Conservation (phyloP, 92 coral and sea anemone species). For the Umimayanthus kanabou region DNA sequence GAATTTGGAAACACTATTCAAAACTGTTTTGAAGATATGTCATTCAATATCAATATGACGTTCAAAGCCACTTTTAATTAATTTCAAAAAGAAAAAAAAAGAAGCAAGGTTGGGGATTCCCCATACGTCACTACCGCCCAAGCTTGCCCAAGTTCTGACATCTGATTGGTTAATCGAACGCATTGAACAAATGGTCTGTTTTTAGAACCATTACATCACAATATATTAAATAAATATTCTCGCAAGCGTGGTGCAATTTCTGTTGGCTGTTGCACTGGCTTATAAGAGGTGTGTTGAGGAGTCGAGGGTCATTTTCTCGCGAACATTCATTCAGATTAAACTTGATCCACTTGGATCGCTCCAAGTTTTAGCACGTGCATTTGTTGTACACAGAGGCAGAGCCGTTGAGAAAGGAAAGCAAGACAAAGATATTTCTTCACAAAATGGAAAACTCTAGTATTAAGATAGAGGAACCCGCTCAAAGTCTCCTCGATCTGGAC, state of each 20-base stretch:
- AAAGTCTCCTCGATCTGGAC: neutral
- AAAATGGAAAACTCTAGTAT: neutral
- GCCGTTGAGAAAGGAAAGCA: neutral
- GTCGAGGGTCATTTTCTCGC: neutral
- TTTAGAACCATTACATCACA: slow-evolving; percentile 60
- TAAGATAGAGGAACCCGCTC: neutral
- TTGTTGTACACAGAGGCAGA: neutral
- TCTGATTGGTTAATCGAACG: slow-evolving; percentile 46
- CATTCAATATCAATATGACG: no score
- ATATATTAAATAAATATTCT: slow-evolving; percentile 31
- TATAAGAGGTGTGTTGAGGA: neutral
- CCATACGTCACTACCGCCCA: slow-evolving; percentile 68
- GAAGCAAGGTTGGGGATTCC: slow-evolving; percentile 70
- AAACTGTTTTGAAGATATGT: no score
- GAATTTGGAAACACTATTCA: neutral
- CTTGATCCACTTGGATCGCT: neutral
- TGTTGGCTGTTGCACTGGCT: slow-evolving; percentile 53
- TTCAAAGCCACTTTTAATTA: neutral
- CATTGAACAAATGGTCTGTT: slow-evolving; percentile 34
- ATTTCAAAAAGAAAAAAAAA: neutral
- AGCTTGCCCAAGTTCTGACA: slow-evolving; percentile 46
- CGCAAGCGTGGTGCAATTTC: slow-evolving; percentile 55
- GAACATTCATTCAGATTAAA: neutral
- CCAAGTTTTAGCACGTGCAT: slow-evolving; percentile 5
- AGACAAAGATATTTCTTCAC: neutral